Evolutionary conservation across 2,113 vertebrate genomes (phyloP), one percentile per base, ranked within the genome.

Genomic region (Brachyistius frenatus): DNA sequence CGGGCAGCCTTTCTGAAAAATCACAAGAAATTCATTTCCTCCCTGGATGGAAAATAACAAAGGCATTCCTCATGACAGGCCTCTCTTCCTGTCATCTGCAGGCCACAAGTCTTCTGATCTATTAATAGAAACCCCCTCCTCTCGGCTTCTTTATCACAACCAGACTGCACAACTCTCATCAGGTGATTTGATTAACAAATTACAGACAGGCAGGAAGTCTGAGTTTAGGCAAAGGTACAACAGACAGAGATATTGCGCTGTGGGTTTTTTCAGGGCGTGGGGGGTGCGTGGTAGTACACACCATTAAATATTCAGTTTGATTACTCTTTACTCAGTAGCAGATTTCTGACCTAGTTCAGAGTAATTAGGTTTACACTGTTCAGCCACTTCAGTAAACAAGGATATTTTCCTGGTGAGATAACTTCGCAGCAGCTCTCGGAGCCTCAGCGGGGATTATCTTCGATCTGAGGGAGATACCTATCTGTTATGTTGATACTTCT

Each of bases 71-170:
- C 91, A 94, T 96, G 83, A 94, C 93, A 92, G 93, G 94, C 89
- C 72, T 33, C 76, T 63, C 95, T 96, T 97, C 96, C 97, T 97
- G 97, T 97, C 97, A 97, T 98, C 96, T 98, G 96, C 95, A 91
- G 94, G 92, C 96, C 95, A 97, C 96, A 96, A 96, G 95, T 95
- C 85, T 92, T 91, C 92, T 86, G 89, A 33, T 85, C 91, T 94
- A 94, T 93, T 93, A 94, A 90, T 94, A 94, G 90, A 74, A 71
- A 13, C 58, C 39, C 46, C 56, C 52, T 69, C 60, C 66, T 50
- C 76, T 32, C 30, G 3, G 16, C 52, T 47, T 50, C 82, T 85
- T 96, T 94, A 95, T 95, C 94, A 93, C 94, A 95, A 82, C 93
- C 93, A 85, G 95, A 94, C 92, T 93, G 94, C 96, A 90, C 89